Percentiles rank a stretch among this genome's conserved stretches.
phyloP scores from a whole-genome alignment of 2,888 invertebrate genomes.

The Aromia moschata region DNA sequence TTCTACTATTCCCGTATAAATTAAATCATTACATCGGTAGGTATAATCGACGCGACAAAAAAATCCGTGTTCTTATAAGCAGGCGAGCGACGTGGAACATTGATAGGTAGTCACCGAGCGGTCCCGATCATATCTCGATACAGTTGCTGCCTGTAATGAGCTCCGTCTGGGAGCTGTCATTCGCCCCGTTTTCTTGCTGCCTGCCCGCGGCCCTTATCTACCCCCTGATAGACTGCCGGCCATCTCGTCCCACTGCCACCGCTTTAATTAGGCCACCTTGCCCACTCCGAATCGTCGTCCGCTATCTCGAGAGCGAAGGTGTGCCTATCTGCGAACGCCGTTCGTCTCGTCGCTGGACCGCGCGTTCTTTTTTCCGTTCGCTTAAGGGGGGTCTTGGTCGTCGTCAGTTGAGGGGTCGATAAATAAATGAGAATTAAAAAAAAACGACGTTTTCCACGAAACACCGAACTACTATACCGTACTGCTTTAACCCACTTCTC shows the following conservation, averaged over 20 bases:
- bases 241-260: constrained; percentile 46
- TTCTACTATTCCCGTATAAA: too few species aligned
- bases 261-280: constrained; percentile 47
- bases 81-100: constrained; percentile 29
- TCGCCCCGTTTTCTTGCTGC: constrained; percentile 35
- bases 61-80: constrained; percentile 26
- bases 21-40: neutral
- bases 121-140: constrained; percentile 50
- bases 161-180: constrained; percentile 55
- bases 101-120: constrained; percentile 41
- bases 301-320: constrained; percentile 24
- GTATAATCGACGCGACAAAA: constrained; percentile 20
- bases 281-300: constrained; percentile 24
- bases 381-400: too few species aligned
- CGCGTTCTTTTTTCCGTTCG: constrained; percentile 2
- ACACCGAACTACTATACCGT: too few species aligned
- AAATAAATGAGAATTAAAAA: too few species aligned
- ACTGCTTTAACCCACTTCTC: too few species aligned
- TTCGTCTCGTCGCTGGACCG: constrained; percentile 14
- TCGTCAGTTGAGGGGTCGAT: too few species aligned
- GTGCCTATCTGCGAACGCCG: constrained; percentile 20
- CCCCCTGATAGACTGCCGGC: constrained; percentile 43
- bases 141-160: constrained; percentile 53
- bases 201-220: constrained; percentile 43
- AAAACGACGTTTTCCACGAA: too few species aligned